Conservation (phyloP, 2,797 vertebrate genomes). For the Catamblyrhynchus diadema region DNA sequence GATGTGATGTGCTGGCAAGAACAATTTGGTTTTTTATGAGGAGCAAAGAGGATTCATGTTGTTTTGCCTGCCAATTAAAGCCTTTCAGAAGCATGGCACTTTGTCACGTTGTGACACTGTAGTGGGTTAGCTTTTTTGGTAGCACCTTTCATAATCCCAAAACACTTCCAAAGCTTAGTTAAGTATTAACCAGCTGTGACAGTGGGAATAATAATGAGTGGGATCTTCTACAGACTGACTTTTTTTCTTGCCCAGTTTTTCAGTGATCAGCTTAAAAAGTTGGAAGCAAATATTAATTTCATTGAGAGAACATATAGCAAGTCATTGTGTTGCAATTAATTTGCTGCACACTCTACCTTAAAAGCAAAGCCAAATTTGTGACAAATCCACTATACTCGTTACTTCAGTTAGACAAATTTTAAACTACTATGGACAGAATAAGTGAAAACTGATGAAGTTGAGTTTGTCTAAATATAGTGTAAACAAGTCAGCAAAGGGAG, state of each 20-base stretch:
- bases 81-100: background rate
- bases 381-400: background rate
- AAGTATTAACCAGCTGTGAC: background rate
- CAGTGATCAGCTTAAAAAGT: background rate
- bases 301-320: background rate
- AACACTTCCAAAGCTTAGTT: slow-evolving; percentile 10
- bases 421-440: background rate
- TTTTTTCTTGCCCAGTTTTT: background rate
- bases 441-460: background rate
- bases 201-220: background rate
- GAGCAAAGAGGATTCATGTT: background rate
- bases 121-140: background rate
- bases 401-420: background rate
- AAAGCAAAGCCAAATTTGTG: background rate
- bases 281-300: background rate
- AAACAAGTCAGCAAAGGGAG: background rate
- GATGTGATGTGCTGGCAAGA: background rate
- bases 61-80: background rate
- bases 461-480: background rate
- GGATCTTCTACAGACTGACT: background rate
- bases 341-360: background rate
- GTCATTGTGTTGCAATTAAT: background rate
- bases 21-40: background rate
- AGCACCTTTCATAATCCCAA: background rate
- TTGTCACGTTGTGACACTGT: background rate